Base-by-base conservation (phyloP, 2,113 vertebrate species). In the Bujurquina vittata region DNA sequence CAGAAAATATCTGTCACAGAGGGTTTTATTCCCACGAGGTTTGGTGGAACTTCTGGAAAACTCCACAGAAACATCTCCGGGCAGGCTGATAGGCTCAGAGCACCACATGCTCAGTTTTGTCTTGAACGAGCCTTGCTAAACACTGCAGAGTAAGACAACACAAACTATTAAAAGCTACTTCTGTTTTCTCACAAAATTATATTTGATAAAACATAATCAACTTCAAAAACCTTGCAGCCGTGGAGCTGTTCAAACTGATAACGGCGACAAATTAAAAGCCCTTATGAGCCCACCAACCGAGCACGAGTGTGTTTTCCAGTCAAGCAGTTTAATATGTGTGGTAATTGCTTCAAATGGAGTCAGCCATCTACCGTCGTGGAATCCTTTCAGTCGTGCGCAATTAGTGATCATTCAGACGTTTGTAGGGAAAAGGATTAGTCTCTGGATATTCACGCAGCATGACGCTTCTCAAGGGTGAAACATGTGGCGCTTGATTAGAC, bases 381-480 rank as follows among this genome's bases (percentile, higher is more conserved):
- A 49, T 80, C 69, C 23, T 82, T 81, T 86, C 75, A 79, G 62
- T 84, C 29, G 11, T 35, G 52, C 5, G 10, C 77, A 87, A 73
- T 90, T 90, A 90, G 82, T n/a, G 75, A 84, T 84, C 52, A 35
- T 84, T 82, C 58, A 84, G 54, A 88, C 14, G 10, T 85, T 88
- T 72, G 61, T 56, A 43, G 82, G 33, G 37, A 77, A 81, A 79
- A 74, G 52, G 69, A 88, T 84, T 75, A 77, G 26, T 49, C 65
- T 65, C 58, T 72, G 54, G 84, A 87, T 84, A 52, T 69, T 74
- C 67, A 77, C n/a, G 3, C 77, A 77, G 69, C 15, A 55, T 56
- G 74, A 81, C 79, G n/a, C 77, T 31, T 78, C 72, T 79, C 10
- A 74, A 76, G 76, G 69, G 61, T 79, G 57, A 76, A 69, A 84